These are phyloP conservation scores for Drosophila simulans DNA, from an alignment of 1,140 invertebrate species.

Conservation along the genomic window DNA sequence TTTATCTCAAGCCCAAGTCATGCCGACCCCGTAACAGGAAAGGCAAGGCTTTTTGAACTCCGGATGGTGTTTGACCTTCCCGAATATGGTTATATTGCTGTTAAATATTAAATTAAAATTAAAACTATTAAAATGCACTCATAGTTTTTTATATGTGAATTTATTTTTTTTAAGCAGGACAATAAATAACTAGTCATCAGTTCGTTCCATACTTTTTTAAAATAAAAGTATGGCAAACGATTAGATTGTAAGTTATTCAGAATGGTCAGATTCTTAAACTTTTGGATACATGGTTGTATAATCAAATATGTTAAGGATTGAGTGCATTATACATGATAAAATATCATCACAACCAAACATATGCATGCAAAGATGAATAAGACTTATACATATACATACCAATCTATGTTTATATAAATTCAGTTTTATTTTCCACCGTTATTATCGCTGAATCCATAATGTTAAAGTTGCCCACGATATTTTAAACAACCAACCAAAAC, in stretches of 20 bases:
- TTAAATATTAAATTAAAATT: too few relatives aligned
- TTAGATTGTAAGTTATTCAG: too few relatives aligned
- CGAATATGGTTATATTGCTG: too few relatives aligned
- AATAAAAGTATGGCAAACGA: too few relatives aligned
- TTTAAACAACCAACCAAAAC: slow-evolving; percentile 25
- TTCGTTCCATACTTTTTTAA: too few relatives aligned
- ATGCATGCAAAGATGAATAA: slow-evolving; percentile 12
- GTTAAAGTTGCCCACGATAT: slow-evolving; percentile 56
- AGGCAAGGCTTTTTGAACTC: too few relatives aligned
- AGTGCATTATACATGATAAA: slow-evolving; percentile 8
- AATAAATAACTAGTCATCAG: too few relatives aligned
- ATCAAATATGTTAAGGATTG: not conserved
- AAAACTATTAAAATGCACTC: too few relatives aligned
- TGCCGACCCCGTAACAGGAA: too few relatives aligned
- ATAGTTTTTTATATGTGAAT: not conserved
- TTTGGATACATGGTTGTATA: not conserved
- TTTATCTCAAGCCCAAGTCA: too few relatives aligned
- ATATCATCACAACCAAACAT: slow-evolving; percentile 11
- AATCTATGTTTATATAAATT: slow-evolving; percentile 17
- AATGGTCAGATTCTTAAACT: not conserved
- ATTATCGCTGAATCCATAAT: slow-evolving; percentile 56
- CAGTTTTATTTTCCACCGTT: slow-evolving; percentile 32
- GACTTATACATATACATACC: not conserved
- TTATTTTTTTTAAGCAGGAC: not conserved
- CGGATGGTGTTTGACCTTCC: too few relatives aligned